A percentile compares a stretch with the other conserved stretches of the same genome.
phyloP scores from a whole-genome alignment of 2,888 invertebrate species.

The Girardia tigrina region DNA sequence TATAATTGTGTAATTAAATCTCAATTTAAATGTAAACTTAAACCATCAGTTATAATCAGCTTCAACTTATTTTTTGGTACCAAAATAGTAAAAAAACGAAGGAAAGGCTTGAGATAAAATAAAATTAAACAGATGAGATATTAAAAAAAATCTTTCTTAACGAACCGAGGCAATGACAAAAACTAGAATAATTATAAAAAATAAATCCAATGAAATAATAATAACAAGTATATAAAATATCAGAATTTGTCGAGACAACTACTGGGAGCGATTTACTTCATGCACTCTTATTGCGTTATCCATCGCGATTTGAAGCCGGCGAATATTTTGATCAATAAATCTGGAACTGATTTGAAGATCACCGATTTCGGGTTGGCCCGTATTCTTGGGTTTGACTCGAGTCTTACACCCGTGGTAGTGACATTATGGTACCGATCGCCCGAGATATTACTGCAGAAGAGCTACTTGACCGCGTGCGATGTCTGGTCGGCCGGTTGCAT shows the following conservation, averaged over 20 bases:
- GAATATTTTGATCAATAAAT: conserved; percentile 32
- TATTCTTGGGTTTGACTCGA: conserved; percentile 31
- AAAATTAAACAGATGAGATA: too few relatives aligned
- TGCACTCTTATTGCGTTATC: conserved; percentile 35
- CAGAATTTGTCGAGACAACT: conserved; percentile 30
- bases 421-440: conserved; percentile 35
- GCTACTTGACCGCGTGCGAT: conserved; percentile 30
- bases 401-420: conserved; percentile 32
- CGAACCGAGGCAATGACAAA: too few relatives aligned
- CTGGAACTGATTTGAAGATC: conserved; percentile 31
- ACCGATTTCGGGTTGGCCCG: conserved; percentile 34
- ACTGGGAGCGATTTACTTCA: conserved; percentile 27
- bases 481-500: conserved; percentile 34
- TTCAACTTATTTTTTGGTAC: too few relatives aligned
- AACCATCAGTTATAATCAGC: too few relatives aligned
- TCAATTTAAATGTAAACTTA: too few relatives aligned
- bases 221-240: too few relatives aligned
- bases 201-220: too few relatives aligned
- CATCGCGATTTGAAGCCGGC: conserved; percentile 36
- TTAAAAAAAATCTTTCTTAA: too few relatives aligned
- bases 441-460: conserved; percentile 25
- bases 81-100: too few relatives aligned
- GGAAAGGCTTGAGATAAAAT: too few relatives aligned
- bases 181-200: too few relatives aligned
- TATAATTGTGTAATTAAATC: too few relatives aligned